phyloP scores from a whole-genome alignment of 2,888 invertebrate genomes.

The Dicranocentrus wangi region DNA sequence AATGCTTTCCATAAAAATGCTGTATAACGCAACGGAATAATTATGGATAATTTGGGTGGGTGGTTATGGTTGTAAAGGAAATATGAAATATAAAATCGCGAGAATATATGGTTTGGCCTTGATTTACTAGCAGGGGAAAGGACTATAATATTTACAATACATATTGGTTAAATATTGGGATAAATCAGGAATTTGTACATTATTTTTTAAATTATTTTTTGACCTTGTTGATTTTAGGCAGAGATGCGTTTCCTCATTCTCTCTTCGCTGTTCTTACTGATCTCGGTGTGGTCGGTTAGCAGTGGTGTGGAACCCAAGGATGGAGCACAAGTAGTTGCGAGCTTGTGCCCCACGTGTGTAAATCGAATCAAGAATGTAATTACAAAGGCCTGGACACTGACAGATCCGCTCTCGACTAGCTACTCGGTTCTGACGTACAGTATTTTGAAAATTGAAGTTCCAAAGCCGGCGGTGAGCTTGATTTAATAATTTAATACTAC shows the following conservation, averaged over 20 bases:
- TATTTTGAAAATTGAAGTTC: conserved; percentile 65
- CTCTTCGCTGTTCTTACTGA: conserved; percentile 50
- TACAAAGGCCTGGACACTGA: conserved; percentile 65
- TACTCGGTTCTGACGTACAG: conserved; percentile 67
- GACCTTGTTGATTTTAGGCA: too few relatives aligned
- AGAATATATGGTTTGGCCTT: too few relatives aligned
- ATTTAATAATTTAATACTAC: not conserved
- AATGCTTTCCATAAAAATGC: too few relatives aligned
- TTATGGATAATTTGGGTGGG: too few relatives aligned
- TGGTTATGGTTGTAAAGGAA: too few relatives aligned
- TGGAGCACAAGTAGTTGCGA: conserved; percentile 48
- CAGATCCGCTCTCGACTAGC: conserved; percentile 65
- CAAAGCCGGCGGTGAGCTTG: conserved; percentile 66
- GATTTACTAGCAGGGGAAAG: too few relatives aligned
- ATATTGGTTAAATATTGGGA: too few relatives aligned
- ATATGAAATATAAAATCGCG: too few relatives aligned
- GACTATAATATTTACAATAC: too few relatives aligned
- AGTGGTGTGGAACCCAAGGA: conserved; percentile 65
- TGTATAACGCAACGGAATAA: too few relatives aligned
- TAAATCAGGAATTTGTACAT: too few relatives aligned
- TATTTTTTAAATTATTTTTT: too few relatives aligned
- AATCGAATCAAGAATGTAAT: conserved; percentile 62
- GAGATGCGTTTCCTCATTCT: conserved; percentile 54
- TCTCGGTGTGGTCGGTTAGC: conserved; percentile 64
- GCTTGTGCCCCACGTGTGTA: conserved; percentile 53